Conservation (phyloP, 2,113 vertebrate species). For the Anarrhichthys ocellatus region DNA sequence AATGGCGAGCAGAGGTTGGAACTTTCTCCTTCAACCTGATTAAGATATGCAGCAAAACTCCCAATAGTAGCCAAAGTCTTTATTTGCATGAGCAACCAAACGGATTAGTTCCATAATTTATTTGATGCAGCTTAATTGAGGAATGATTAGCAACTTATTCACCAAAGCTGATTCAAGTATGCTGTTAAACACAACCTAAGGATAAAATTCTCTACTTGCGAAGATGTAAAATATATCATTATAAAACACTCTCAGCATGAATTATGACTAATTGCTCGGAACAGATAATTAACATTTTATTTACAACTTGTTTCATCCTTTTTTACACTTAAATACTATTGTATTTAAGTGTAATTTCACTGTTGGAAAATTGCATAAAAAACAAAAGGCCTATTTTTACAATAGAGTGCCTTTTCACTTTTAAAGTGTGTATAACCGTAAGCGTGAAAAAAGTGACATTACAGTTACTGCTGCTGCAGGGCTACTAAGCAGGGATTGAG, state of each 20-base stretch:
- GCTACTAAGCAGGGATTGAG: constrained; percentile 17
- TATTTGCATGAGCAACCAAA: constrained; percentile 29
- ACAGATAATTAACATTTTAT: neutral
- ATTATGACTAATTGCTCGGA: neutral
- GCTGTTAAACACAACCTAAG: neutral
- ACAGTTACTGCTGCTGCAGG: constrained; percentile 12
- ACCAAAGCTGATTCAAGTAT: constrained; percentile 29
- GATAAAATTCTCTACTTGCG: neutral
- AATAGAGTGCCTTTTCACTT: neutral
- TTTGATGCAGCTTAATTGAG: constrained; percentile 22
- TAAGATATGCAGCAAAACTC: constrained; percentile 3
- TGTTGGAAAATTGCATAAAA: neutral
- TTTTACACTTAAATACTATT: neutral
- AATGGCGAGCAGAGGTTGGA: neutral
- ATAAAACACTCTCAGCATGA: neutral
- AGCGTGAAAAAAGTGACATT: constrained; percentile 11
- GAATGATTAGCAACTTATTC: constrained; percentile 32
- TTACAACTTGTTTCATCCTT: neutral
- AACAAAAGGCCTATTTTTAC: neutral
- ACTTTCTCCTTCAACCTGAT: constrained; percentile 24
- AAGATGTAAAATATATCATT: neutral
- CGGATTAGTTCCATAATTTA: constrained; percentile 18
- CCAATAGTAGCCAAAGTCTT: neutral
- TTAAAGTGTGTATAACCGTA: neutral
- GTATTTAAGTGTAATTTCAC: neutral